Evolutionary conservation across 2,888 invertebrate species (phyloP), one percentile per base, ranked within the genome.

Genomic region (Schrankia costaestrigalis): DNA sequence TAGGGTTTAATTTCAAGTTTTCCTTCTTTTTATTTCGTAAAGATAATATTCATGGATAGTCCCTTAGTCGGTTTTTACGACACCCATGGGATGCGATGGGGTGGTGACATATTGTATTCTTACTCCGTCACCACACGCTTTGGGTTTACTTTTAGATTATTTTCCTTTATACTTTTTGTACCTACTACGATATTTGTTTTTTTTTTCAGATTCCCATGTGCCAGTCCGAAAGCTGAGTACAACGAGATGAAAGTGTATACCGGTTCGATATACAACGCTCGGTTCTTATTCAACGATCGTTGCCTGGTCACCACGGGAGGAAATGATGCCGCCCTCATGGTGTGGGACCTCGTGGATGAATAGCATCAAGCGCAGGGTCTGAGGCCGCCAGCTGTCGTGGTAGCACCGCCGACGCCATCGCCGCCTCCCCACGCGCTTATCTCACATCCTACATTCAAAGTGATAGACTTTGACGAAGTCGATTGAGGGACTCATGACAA

Each of bases 191-290:
- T 17, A 9, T 27, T 17, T 26, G 5, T 10, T 24, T 1, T 4
- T 14, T 36, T 21, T 59, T 67, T 7, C 67, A 94, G 94, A 72
- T 95, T 95, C 76, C 97, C 97, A 0, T 95, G 95, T 65, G 91
- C 95, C 41, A 95, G 92, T 63, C 92, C 95, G 2, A 93, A 95
- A 69, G 94, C 95, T 0, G 96, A 96, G 67, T 97, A 95, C 84
- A 93, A 94, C 61, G 95, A 95, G 79, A 92, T 93, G 54, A 97
- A 97, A 77, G 93, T 94, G 0, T 97, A 97, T 89, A 95, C 95
- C 19, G 94, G 94, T 15, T 90, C 93, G 56, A 89, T 97, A 28
- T 94, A 94, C 19, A 91, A 92, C 40, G 93, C 94, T 0, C 90
- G 95, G 24, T 97, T 97, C 83, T 88, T 96, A 10, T 95, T 92